Conservation (phyloP, 2,888 invertebrate species). For the Chalcis sispes region DNA sequence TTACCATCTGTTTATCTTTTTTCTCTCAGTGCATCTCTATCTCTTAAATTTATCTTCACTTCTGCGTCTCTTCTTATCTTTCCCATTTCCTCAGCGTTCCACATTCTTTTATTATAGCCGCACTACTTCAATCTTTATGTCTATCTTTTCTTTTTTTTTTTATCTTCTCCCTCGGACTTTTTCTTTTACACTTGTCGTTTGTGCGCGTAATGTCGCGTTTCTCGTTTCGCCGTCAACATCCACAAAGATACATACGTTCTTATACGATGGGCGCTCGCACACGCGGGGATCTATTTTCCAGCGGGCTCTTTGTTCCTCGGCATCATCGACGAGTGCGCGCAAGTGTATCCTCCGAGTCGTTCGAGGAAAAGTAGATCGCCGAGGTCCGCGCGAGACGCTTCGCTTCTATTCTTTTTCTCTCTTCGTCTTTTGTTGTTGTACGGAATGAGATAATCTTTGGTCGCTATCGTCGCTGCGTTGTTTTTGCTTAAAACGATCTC, state of each 20-base stretch:
- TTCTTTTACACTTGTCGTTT: neutral
- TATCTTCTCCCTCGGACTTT: neutral
- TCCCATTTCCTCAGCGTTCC: too few species aligned
- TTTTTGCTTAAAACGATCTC: conserved; percentile 1
- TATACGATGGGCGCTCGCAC: neutral
- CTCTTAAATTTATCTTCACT: neutral
- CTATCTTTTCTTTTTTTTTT: neutral
- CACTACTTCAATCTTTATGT: neutral
- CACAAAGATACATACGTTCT: too few species aligned
- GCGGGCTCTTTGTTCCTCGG: neutral
- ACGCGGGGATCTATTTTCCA: conserved; percentile 9
- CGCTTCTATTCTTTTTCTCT: neutral
- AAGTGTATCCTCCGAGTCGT: conserved; percentile 14
- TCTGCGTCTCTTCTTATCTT: neutral
- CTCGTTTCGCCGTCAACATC: conserved; percentile 13
- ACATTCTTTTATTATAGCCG: neutral
- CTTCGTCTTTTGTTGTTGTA: neutral
- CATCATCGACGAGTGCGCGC: neutral
- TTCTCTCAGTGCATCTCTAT: neutral
- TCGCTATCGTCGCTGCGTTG: too few species aligned
- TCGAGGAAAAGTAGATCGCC: conserved; percentile 35
- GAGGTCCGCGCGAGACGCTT: neutral
- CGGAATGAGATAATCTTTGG: conserved; percentile 40
- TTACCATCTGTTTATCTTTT: neutral
- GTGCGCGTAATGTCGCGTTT: neutral